Base-by-base conservation (phyloP, 2,113 vertebrate genomes). In the Larimichthys crocea region DNA sequence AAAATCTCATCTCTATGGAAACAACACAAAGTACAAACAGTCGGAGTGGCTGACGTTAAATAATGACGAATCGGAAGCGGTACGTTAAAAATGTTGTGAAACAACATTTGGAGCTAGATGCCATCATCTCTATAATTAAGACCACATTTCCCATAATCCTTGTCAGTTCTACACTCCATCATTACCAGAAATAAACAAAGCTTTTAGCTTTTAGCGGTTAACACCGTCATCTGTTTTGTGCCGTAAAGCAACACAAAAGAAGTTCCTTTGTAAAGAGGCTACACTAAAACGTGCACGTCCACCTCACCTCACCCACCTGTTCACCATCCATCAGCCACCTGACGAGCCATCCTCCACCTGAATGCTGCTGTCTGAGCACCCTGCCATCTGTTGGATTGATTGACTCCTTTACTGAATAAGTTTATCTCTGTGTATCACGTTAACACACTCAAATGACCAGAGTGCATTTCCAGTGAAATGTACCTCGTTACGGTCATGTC, bases 351-450 rank as follows among this genome's bases (percentile, higher is more conserved):
- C 55, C 53, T 26, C 46, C 76, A 31, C 63, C 66, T 78, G 74
- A 68, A 59, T 75, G 50, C 63, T 55, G 64, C 77, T 26, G n/a
- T 65, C 85, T 59, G 65, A 85, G 29, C 72, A 40, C 77, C 64
- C 83, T 85, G 78, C 82, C 88, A 85, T 92, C 88, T 91, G 91
- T 89, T 82, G 83, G 88, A 87, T 89, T 90, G 89, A 91, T 91
- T 90, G 88, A 80, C 56, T 80, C 82, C 56, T 69, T 29, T 17
- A 49, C 24, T 72, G 24, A 77, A 73, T 40, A 0, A 48, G 24
- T 83, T 77, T 60, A 53, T 69, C 49, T 67, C 26, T 3, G 19
- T 66, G 52, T 61, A 0, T 24, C 22, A 55, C 11, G 7, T 42
- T 49, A 40, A 29, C 72, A 17, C 31, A 35, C 71, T 62, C 71